phyloP scores from a whole-genome alignment of 2,113 vertebrate species.

The Muntiacus muntjak region DNA sequence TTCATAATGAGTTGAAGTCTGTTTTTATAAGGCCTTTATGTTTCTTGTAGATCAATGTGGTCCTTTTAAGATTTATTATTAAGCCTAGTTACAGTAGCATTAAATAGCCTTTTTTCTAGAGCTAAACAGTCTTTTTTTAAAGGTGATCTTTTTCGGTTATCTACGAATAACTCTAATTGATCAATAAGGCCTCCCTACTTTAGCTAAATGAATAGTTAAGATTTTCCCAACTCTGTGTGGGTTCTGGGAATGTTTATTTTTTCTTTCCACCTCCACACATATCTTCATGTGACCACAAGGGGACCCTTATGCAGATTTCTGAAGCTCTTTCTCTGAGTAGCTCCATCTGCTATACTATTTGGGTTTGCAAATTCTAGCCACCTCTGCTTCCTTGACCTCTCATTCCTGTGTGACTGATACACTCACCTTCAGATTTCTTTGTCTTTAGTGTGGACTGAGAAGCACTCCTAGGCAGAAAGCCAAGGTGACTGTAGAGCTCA shows the following conservation, averaged over 20 bases:
- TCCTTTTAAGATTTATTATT: background rate
- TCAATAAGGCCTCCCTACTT: background rate
- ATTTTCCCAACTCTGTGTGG: background rate
- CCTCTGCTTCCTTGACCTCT: background rate
- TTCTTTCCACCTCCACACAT: background rate
- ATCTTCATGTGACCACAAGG: background rate
- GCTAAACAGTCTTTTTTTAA: background rate
- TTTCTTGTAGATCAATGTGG: background rate
- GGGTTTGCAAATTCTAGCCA: background rate
- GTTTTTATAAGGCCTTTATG: background rate
- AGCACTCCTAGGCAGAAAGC: background rate
- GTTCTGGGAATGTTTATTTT: background rate
- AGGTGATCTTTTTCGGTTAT: background rate
- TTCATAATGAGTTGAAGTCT: background rate
- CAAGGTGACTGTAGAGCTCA: background rate
- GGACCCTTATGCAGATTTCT: background rate
- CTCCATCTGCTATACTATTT: background rate
- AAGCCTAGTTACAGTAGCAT: background rate
- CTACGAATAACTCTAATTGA: background rate
- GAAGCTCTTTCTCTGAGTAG: background rate
- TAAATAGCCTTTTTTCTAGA: background rate
- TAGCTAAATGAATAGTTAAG: background rate
- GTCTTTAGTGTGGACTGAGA: background rate
- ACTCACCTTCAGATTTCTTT: background rate
- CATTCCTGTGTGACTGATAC: background rate